Conservation (phyloP, 2,113 vertebrate genomes). For the Bambusicola thoracicus region DNA sequence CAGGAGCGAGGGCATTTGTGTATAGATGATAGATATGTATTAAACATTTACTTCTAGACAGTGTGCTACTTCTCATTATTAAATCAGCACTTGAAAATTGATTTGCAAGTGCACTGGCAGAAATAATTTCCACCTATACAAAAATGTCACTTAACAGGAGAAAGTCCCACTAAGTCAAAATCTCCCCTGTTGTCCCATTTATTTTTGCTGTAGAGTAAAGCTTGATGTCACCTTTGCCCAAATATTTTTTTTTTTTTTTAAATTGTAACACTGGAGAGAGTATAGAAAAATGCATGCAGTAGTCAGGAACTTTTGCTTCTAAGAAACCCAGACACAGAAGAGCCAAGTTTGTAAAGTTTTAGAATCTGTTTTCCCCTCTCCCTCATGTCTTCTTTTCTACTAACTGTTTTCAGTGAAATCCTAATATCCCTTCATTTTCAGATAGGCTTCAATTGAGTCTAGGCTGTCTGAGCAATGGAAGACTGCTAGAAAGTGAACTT, state of each 20-base stretch:
- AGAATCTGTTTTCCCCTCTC: background rate
- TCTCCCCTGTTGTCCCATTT: constrained; percentile 9
- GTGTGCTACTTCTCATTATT: constrained; percentile 49
- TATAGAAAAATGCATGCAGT: background rate
- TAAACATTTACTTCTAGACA: constrained; percentile 58
- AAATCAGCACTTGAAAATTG: constrained; percentile 25
- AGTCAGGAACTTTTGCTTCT: background rate
- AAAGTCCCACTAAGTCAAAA: constrained; percentile 55
- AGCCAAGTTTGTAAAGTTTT: background rate
- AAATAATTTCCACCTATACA: constrained; percentile 63
- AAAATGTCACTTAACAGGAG: constrained; percentile 43
- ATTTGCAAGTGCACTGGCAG: constrained; percentile 22
- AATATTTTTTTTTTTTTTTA: background rate
- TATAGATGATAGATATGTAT: constrained; percentile 10
- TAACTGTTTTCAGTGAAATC: background rate
- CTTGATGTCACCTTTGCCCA: background rate
- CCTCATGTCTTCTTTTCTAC: background rate
- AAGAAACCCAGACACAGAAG: background rate
- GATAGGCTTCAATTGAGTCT: background rate
- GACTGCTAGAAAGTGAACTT: background rate
- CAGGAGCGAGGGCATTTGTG: constrained; percentile 26
- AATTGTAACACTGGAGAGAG: constrained; percentile 14
- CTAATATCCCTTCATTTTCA: background rate
- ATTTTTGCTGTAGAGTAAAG: constrained; percentile 27
- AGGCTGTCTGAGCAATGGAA: background rate